phyloP scores from a whole-genome alignment of 2,113 vertebrate genomes.

The Brachionichthys hirsutus region DNA sequence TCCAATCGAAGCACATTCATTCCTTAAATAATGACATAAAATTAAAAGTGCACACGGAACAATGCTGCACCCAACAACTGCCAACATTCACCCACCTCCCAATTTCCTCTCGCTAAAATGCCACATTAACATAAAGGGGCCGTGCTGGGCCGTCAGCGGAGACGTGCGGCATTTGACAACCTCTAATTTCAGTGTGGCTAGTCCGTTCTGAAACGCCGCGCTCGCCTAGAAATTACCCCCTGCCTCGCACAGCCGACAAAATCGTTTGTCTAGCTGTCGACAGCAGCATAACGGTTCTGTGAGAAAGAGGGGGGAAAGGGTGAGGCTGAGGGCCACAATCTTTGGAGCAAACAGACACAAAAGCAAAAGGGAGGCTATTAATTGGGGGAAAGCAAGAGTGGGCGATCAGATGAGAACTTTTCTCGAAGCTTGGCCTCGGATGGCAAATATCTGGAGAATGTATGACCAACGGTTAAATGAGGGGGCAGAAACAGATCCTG shows the following conservation, averaged over 20 bases:
- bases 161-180: slow-evolving; percentile 72
- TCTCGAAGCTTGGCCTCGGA: slow-evolving; percentile 7
- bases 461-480: background rate
- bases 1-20: background rate
- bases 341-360: slow-evolving; percentile 3
- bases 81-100: slow-evolving; percentile 7
- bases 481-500: slow-evolving; percentile 12
- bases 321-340: slow-evolving; percentile 8
- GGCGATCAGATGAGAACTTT: slow-evolving; percentile 1
- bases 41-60: slow-evolving; percentile 27
- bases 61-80: slow-evolving; percentile 30
- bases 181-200: slow-evolving; percentile 65
- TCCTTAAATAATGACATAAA: slow-evolving; percentile 13
- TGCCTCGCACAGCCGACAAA: slow-evolving; percentile 54
- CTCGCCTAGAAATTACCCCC: slow-evolving; percentile 74
- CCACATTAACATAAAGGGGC: slow-evolving; percentile 79
- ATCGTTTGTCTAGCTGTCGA: slow-evolving; percentile 74
- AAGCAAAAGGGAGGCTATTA: background rate
- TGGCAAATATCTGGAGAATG: slow-evolving; percentile 2
- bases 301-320: slow-evolving; percentile 6
- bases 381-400: background rate
- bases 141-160: slow-evolving; percentile 61
- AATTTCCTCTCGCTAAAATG: slow-evolving; percentile 72
- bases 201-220: slow-evolving; percentile 50
- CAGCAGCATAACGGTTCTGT: slow-evolving; percentile 39